Evolutionary conservation across 2,113 vertebrate genomes (phyloP).

Genomic region (Trichechus manatus): DNA sequence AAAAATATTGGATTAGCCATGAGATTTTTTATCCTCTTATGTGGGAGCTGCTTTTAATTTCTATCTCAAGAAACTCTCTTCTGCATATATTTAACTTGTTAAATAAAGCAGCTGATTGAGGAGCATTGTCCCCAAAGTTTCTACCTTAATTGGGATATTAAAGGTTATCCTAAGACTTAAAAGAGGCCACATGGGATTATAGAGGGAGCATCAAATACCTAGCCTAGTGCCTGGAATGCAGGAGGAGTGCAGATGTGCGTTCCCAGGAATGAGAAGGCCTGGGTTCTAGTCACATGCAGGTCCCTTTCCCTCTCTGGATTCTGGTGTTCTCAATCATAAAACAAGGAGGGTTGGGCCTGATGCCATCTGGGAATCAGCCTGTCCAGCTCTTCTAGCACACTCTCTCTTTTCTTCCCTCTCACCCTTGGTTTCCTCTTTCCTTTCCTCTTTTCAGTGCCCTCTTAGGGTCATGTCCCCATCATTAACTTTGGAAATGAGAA

Average conservation of each 20-base stretch:
- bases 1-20: slow-evolving; percentile 64
- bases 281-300: background rate
- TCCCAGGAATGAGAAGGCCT: background rate
- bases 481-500: background rate
- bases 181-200: background rate
- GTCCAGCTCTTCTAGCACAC: background rate
- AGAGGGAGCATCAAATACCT: background rate
- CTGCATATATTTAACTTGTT: slow-evolving; percentile 23
- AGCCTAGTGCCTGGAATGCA: background rate
- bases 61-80: slow-evolving; percentile 29
- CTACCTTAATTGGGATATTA: background rate
- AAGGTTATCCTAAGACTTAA: background rate
- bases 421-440: background rate
- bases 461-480: background rate
- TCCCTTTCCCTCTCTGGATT: background rate
- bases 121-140: background rate
- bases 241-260: background rate
- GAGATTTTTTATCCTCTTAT: slow-evolving; percentile 13
- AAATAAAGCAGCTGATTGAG: background rate
- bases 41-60: slow-evolving; percentile 43
- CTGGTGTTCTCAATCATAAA: background rate
- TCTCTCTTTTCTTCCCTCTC: background rate
- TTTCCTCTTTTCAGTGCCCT: background rate
- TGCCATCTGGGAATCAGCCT: background rate
- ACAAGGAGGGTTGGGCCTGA: background rate